Conservation (phyloP, 2,113 vertebrate genomes). For the Callithrix jacchus region DNA sequence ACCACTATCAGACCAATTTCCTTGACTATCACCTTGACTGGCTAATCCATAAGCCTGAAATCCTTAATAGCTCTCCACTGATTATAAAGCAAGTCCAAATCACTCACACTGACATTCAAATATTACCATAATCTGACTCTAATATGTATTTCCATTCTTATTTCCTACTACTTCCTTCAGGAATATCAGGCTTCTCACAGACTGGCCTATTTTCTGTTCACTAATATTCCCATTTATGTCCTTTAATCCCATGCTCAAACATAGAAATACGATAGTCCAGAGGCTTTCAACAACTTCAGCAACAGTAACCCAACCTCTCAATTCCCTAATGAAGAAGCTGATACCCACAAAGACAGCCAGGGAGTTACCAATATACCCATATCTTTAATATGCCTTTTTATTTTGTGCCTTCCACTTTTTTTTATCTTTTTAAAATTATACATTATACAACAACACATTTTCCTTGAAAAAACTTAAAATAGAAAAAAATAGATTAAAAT, state of each 20-base stretch:
- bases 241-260: neutral
- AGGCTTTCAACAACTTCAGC: neutral
- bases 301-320: neutral
- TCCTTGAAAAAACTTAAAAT: neutral
- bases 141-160: neutral
- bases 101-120: neutral
- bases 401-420: neutral
- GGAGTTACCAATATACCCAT: neutral
- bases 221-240: neutral
- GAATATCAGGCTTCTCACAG: neutral
- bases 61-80: neutral
- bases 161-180: neutral
- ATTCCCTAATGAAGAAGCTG: neutral
- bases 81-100: neutral
- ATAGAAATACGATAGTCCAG: neutral
- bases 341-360: neutral
- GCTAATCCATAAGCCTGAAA: neutral
- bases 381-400: neutral
- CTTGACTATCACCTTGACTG: neutral
- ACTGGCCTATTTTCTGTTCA: neutral
- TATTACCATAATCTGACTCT: neutral
- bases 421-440: neutral
- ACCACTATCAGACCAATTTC: neutral
- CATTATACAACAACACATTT: neutral
- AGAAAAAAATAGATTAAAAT: slow-evolving; percentile 1